Base-by-base conservation (phyloP, 2,888 invertebrate genomes). In the Carabus problematicus region DNA sequence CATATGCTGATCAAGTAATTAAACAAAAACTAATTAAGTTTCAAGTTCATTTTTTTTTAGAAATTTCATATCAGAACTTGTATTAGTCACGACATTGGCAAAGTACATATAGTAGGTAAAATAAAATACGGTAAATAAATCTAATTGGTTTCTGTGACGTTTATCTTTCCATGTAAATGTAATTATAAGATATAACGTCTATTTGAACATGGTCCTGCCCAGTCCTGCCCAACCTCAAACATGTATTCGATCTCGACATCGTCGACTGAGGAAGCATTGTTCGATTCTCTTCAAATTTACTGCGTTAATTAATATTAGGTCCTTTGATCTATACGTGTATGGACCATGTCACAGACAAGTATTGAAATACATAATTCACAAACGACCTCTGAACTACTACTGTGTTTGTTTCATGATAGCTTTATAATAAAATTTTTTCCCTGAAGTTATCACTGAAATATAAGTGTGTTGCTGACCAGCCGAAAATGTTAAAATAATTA, bases 231-330 rank as follows among this genome's bases (percentile, higher is more conserved):
- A 42, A 43, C 39, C 29, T 16, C 16, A n/a, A 8, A 11, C 29
- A 18, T 62, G 62, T 49, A 19, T 40, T 55, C 56, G 43, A 43
- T 9, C 45, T 29, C 19, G 29, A 29, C 29, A 29, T 29, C 6
- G 29, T 29, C 29, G 6, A 29, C 29, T 29, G 29, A 29, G 29
- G 29, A 29, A 29, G 29, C 39, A 55, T 56, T 43, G 64, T 56
- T 56, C 64, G 56, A 43, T 14, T 43, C 62, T 47, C 39, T 56
- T 43, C 61, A 61, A 56, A 64, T 64, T 64, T 55, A 56, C 64
- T 64, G 64, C 19, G 43, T 39, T 55, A 64, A 64, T 64, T 64
- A 64, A 64, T 64, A 64, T 64, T 54, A 54, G n/a, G 54, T 39
- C 54, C 63, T 64, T 64, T 64, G 63, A 64, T 54, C 63, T 60